Conservation (phyloP, 1,140 invertebrate species). For the Triops longicaudatus region DNA sequence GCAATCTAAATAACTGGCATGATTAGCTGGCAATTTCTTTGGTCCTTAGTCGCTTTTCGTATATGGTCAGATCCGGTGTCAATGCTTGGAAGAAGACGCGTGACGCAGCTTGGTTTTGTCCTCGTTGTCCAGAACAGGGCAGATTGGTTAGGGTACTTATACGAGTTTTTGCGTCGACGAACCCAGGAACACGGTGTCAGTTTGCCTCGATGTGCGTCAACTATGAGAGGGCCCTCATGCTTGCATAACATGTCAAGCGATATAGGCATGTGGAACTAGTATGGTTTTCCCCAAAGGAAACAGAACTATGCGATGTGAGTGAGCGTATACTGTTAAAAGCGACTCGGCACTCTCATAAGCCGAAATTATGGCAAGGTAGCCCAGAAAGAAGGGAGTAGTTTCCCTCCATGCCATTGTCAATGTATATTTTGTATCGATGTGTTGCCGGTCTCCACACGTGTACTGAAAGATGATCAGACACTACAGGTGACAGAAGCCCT, state of each 20-base stretch:
- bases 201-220: background rate
- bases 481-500: background rate
- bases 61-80: constrained; percentile 1
- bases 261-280: background rate
- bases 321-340: too few relatives aligned
- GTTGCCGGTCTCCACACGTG: background rate
- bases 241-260: background rate
- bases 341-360: too few relatives aligned
- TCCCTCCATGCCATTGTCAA: background rate
- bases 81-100: background rate
- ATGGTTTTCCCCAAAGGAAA: background rate
- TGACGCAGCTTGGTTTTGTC: background rate
- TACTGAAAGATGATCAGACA: background rate
- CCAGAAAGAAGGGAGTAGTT: too few relatives aligned
- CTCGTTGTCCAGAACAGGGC: background rate
- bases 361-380: too few relatives aligned
- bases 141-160: background rate
- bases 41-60: background rate
- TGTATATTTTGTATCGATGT: background rate
- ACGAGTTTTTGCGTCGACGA: background rate
- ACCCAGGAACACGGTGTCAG: background rate
- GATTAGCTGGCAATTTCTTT: background rate
- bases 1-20: background rate
- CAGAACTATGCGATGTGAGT: too few relatives aligned
- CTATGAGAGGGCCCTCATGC: background rate